Percentiles rank a stretch among this genome's conserved stretches.
Conservation (phyloP, 2,888 invertebrate species). For the Lithophane semibrunnea region DNA sequence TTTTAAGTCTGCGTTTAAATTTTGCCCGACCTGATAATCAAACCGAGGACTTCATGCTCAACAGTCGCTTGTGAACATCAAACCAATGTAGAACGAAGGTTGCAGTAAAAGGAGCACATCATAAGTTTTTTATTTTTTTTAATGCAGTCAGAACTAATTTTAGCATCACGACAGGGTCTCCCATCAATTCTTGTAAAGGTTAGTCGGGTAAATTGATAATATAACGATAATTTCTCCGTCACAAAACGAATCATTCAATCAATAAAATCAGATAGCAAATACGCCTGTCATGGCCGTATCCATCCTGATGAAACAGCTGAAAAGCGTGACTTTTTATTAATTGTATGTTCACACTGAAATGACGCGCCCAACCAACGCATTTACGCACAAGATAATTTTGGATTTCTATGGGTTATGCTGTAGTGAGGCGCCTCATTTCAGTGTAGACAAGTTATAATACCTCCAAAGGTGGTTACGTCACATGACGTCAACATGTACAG, state of each 20-base stretch:
- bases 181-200: background rate
- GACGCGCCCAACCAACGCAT: no score
- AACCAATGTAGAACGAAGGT: background rate
- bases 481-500: conserved; percentile 36
- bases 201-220: background rate
- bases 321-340: background rate
- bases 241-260: conserved; percentile 4
- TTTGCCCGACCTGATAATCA: background rate
- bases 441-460: background rate
- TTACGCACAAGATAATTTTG: no score
- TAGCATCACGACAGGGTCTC: background rate
- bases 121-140: background rate
- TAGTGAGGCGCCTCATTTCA: no score
- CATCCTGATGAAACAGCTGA: background rate
- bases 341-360: background rate
- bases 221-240: background rate
- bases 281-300: background rate
- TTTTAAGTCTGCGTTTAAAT: background rate
- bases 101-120: background rate
- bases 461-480: conserved; percentile 1
- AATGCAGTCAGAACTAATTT: no score
- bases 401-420: no score
- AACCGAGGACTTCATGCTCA: background rate
- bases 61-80: background rate
- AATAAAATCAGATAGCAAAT: background rate